Conservation (phyloP, 2,113 vertebrate genomes). For the Oreotragus oreotragus region DNA sequence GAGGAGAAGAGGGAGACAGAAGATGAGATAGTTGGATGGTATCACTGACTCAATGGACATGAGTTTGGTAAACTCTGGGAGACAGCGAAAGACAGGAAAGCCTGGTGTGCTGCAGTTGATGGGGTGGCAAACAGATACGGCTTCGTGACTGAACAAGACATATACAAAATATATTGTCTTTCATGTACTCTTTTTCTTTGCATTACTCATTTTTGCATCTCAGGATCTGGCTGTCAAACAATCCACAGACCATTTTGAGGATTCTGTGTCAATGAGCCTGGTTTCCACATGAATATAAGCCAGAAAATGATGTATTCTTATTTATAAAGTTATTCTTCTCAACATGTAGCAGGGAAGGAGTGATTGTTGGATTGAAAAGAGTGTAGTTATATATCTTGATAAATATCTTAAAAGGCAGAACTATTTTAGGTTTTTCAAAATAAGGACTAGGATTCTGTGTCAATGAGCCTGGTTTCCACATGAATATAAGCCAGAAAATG, state of each 20-base stretch:
- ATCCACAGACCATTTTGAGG: background rate
- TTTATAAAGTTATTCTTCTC: background rate
- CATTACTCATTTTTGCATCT: background rate
- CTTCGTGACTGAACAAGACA: background rate
- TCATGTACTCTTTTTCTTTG: background rate
- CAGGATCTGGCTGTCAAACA: background rate
- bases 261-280: background rate
- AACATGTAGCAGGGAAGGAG: background rate
- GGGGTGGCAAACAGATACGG: background rate
- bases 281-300: background rate
- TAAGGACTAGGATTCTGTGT: background rate
- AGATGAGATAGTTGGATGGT: background rate
- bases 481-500: background rate
- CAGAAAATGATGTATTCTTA: background rate
- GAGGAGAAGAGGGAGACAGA: background rate
- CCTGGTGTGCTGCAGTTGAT: background rate
- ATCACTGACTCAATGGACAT: background rate
- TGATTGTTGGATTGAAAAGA: background rate
- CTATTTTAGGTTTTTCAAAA: background rate
- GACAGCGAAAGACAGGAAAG: background rate
- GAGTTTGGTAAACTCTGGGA: background rate
- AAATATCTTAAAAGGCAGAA: background rate
- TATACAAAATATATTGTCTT: background rate
- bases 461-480: background rate
- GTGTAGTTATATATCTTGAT: background rate